Percentiles rank a stretch among this genome's conserved stretches.
Conservation (phyloP, 2,797 vertebrate species). For the Pteropus rufus region DNA sequence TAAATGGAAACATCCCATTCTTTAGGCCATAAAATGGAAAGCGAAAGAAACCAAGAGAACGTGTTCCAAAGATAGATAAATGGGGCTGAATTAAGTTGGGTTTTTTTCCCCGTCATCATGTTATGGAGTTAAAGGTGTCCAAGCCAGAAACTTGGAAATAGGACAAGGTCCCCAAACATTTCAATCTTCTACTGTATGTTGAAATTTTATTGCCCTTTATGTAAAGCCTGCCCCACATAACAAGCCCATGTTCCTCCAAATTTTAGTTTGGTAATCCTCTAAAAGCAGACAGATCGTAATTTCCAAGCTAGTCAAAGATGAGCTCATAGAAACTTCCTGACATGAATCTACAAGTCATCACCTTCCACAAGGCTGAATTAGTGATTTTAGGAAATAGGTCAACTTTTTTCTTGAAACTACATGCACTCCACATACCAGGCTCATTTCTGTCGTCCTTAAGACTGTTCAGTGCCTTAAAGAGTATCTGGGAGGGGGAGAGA, state of each 20-base stretch:
- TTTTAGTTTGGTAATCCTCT: neutral
- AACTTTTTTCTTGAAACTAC: neutral
- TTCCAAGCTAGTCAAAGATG: neutral
- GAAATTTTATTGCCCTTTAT: neutral
- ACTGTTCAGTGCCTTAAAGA: no score
- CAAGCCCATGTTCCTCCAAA: neutral
- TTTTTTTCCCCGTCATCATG: neutral
- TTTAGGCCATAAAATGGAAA: neutral
- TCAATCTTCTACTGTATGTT: neutral
- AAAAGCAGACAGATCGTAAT: neutral
- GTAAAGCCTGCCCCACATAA: neutral
- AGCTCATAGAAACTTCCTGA: neutral
- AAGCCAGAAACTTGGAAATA: neutral
- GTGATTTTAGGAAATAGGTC: neutral
- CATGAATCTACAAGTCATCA: neutral
- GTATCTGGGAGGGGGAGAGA: neutral
- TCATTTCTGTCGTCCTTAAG: neutral
- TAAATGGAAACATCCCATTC: neutral
- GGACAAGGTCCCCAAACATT: neutral
- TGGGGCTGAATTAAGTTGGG: neutral
- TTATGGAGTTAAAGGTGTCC: neutral
- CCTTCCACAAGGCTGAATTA: neutral
- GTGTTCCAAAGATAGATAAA: neutral
- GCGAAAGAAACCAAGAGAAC: neutral
- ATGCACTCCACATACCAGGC: neutral